These are phyloP conservation scores for Urocitellus parryii DNA, from an alignment of 2,113 vertebrate species.

Conservation along the genomic window DNA sequence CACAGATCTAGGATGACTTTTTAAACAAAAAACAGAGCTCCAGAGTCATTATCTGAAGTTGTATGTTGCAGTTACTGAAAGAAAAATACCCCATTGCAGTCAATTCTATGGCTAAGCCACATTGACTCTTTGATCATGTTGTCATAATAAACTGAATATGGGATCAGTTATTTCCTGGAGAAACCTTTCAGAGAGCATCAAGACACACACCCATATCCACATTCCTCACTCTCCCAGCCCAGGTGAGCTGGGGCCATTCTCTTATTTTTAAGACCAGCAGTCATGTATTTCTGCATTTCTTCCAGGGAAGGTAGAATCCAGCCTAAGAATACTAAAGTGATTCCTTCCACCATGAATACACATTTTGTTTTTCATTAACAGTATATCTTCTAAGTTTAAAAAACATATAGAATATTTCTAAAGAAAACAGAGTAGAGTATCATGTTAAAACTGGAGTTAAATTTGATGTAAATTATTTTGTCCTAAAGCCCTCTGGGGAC, in stretches of 20 bases:
- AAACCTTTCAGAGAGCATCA: constrained; percentile 1
- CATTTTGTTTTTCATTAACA: neutral
- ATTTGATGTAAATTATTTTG: neutral
- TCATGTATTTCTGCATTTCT: neutral
- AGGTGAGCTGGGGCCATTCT: neutral
- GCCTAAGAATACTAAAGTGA: neutral
- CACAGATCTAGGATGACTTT: neutral
- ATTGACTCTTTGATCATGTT: neutral
- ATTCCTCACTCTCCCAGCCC: neutral
- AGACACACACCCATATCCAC: accelerated
- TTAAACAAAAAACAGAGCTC: neutral
- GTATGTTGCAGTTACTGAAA: neutral
- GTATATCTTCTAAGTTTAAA: neutral
- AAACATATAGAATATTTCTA: constrained; percentile 20
- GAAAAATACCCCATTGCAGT: neutral
- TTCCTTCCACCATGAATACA: neutral
- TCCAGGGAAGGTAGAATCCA: neutral
- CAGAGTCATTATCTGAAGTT: neutral
- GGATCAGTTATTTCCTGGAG: neutral
- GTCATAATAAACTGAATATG: neutral
- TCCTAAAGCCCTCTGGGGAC: neutral
- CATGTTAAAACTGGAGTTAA: constrained; percentile 16
- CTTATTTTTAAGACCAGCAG: neutral
- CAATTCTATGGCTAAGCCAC: neutral
- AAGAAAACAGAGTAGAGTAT: neutral